phyloP scores from a whole-genome alignment of 2,888 invertebrate genomes.

The Nomada ferruginata region DNA sequence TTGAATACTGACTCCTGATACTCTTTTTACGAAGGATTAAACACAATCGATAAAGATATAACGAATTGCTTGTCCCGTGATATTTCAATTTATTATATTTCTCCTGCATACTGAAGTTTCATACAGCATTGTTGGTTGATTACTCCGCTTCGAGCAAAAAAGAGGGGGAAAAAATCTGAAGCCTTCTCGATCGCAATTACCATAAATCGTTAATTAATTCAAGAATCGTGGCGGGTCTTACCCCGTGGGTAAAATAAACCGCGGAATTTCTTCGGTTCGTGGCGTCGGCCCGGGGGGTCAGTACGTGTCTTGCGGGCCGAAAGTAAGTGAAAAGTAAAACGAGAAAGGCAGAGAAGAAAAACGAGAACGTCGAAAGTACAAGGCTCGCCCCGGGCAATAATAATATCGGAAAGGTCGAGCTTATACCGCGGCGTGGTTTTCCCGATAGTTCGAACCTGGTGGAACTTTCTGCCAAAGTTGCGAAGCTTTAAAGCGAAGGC shows the following conservation, averaged over 20 bases:
- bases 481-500: constrained; percentile 79
- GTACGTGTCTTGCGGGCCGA: constrained; percentile 64
- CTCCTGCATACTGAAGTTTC: no score
- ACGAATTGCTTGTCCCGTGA: no score
- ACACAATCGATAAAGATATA: no score
- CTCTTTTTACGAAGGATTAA: no score
- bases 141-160: no score
- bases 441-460: constrained; percentile 78
- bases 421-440: constrained; percentile 76
- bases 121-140: no score
- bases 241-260: constrained; percentile 32
- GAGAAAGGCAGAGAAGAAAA: constrained; percentile 65
- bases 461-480: constrained; percentile 78
- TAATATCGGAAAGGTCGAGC: constrained; percentile 78
- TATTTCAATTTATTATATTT: no score
- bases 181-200: constrained; percentile 3
- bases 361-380: constrained; percentile 68
- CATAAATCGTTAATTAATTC: constrained; percentile 47
- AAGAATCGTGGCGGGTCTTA: constrained; percentile 17
- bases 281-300: constrained; percentile 16
- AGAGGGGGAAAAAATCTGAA: no score
- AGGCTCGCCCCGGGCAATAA: constrained; percentile 75
- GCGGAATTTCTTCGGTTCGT: constrained; percentile 15
- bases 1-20: constrained; percentile 9
- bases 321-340: constrained; percentile 75